A percentile compares a stretch with the other conserved stretches of the same genome.
Evolutionary conservation across 1,140 invertebrate species (phyloP).

Genomic region (Drosophila kohkoa): DNA sequence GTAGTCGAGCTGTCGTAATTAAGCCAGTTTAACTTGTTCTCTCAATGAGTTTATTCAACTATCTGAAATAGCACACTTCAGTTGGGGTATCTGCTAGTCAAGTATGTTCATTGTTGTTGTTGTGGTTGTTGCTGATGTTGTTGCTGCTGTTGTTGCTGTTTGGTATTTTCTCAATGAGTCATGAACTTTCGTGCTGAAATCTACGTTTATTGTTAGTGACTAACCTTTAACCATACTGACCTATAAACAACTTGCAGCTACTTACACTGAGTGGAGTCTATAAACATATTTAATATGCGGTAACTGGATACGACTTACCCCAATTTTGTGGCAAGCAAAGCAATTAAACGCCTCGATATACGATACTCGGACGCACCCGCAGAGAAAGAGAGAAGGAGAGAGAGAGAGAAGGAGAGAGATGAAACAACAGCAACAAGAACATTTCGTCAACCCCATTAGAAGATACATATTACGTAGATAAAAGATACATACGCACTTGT

Average conservation of each 20-base stretch:
- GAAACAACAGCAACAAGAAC: background rate
- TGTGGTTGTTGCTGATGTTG: background rate
- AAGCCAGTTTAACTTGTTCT: background rate
- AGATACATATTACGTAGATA: constrained; percentile 10
- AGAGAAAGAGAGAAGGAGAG: no score
- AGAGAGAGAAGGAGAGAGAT: background rate
- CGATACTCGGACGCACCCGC: constrained; percentile 3
- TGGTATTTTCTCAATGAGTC: constrained; percentile 17
- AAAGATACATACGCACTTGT: constrained; percentile 15
- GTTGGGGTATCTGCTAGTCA: constrained; percentile 6
- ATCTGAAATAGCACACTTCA: background rate
- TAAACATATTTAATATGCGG: constrained; percentile 23
- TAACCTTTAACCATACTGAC: constrained; percentile 36
- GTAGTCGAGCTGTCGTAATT: background rate
- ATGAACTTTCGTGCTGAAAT: constrained; percentile 22
- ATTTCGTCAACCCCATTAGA: constrained; percentile 11
- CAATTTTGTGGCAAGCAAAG: constrained; percentile 21
- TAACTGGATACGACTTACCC: constrained; percentile 22
- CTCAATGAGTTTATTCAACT: constrained; percentile 3
- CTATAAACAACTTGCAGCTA: constrained; percentile 27
- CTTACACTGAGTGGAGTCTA: constrained; percentile 20
- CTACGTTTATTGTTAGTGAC: constrained; percentile 13
- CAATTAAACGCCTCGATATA: constrained; percentile 33
- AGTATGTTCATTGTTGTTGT: background rate
- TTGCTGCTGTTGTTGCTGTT: background rate